phyloP scores from a whole-genome alignment of 2,888 invertebrate genomes.

The Agonopterix alstromeriana region DNA sequence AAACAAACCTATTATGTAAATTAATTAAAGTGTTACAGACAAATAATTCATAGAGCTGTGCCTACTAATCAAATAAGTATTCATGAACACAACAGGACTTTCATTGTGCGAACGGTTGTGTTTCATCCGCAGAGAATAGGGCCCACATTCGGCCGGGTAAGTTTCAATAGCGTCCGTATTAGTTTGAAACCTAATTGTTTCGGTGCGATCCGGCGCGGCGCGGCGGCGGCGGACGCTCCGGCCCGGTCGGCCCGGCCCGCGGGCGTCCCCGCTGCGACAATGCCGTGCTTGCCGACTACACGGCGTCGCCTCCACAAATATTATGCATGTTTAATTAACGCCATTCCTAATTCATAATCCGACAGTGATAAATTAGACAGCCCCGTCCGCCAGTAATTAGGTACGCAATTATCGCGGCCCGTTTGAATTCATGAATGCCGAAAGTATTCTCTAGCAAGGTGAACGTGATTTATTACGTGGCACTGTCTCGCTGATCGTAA shows the following conservation, averaged over 20 bases:
- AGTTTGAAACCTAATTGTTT: conserved; percentile 55
- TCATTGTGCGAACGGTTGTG: conserved; percentile 14
- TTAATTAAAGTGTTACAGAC: conserved; percentile 10
- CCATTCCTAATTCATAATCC: conserved; percentile 72
- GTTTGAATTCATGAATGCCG: conserved; percentile 70
- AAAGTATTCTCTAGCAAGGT: conserved; percentile 44
- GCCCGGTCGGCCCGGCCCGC: conserved; percentile 8
- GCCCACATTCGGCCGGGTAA: conserved; percentile 23
- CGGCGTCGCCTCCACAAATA: conserved; percentile 52
- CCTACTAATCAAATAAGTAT: conserved; percentile 10
- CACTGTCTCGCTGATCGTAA: conserved; percentile 56
- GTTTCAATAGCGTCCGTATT: conserved; percentile 39
- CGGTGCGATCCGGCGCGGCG: conserved; percentile 13
- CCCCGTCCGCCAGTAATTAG: conserved; percentile 67
- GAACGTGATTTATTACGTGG: conserved; percentile 63
- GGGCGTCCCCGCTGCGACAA: conserved; percentile 22
- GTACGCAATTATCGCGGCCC: conserved; percentile 71
- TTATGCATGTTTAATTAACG: conserved; percentile 72
- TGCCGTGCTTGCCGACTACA: conserved; percentile 10
- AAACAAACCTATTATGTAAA: conserved; percentile 9
- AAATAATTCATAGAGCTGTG: conserved; percentile 8
- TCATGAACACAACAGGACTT: conserved; percentile 10
- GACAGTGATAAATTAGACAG: conserved; percentile 72
- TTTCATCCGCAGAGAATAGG: conserved; percentile 31
- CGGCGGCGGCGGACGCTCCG: not conserved